These are phyloP conservation scores for Callimorpha dominula DNA, from an alignment of 2,888 invertebrate species.

Conservation along the genomic window DNA sequence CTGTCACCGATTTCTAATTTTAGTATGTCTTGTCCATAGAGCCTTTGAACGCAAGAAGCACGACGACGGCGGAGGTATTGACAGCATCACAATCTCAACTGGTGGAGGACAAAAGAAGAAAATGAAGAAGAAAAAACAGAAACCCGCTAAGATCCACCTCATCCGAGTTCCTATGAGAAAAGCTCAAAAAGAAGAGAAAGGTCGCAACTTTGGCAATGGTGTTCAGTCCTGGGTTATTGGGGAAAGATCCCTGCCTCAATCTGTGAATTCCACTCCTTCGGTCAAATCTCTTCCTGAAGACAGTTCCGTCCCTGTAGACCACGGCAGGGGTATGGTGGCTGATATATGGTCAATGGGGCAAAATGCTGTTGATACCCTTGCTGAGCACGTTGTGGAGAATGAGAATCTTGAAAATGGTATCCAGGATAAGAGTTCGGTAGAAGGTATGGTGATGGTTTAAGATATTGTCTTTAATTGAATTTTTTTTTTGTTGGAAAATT, in stretches of 20 bases:
- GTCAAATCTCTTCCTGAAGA: slow-evolving; percentile 24
- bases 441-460: slow-evolving; percentile 74
- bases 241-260: slow-evolving; percentile 37
- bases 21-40: slow-evolving; percentile 52
- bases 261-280: slow-evolving; percentile 26
- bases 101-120: slow-evolving; percentile 68
- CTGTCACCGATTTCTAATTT: not conserved
- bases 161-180: slow-evolving; percentile 65
- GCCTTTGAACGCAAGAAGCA: slow-evolving; percentile 64
- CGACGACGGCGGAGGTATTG: slow-evolving; percentile 71
- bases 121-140: slow-evolving; percentile 77
- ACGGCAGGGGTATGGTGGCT: slow-evolving; percentile 62
- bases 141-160: slow-evolving; percentile 78
- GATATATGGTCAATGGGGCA: slow-evolving; percentile 73
- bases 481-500: not conserved
- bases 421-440: slow-evolving; percentile 71
- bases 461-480: not conserved
- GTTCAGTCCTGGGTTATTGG: slow-evolving; percentile 78
- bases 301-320: slow-evolving; percentile 9
- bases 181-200: slow-evolving; percentile 71
- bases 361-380: slow-evolving; percentile 70
- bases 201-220: slow-evolving; percentile 68
- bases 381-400: slow-evolving; percentile 73
- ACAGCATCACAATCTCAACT: slow-evolving; percentile 78
- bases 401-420: slow-evolving; percentile 75